Conservation (phyloP, 2,797 vertebrate genomes). For the Tarsius wallacei region DNA sequence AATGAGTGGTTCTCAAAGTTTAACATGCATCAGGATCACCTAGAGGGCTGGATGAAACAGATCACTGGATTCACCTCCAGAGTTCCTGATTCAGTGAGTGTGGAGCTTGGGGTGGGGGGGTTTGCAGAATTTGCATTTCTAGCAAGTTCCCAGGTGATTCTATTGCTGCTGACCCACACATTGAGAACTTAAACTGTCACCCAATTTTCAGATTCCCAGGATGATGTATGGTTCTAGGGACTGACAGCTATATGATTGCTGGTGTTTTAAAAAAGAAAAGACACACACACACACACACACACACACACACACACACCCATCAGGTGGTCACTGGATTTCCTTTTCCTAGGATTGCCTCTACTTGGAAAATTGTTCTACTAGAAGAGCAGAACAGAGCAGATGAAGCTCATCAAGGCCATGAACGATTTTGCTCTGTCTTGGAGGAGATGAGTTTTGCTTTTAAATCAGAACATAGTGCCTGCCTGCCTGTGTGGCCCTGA, state of each 20-base stretch:
- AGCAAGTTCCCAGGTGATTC: not conserved
- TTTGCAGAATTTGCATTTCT: not conserved
- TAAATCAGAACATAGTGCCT: not conserved
- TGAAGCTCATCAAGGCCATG: not conserved
- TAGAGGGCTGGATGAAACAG: not conserved
- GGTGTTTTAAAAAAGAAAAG: not conserved
- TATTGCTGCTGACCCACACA: not conserved
- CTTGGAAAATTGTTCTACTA: not conserved
- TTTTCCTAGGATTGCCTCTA: not conserved
- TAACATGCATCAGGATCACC: not conserved
- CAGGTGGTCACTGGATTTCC: not conserved
- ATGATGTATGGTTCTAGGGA: not conserved
- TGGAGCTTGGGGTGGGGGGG: too few species aligned
- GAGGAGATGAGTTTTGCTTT: conserved; percentile 28
- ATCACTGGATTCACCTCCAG: not conserved
- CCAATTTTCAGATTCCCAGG: not conserved
- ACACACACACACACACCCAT: not conserved
- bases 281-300: not conserved
- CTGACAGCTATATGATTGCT: not conserved
- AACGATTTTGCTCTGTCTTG: not conserved
- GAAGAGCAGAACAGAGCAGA: not conserved
- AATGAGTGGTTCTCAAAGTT: not conserved
- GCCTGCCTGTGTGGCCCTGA: conserved; percentile 77
- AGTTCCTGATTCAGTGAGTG: not conserved
- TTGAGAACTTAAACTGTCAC: not conserved